Base-by-base conservation (phyloP, 2,113 vertebrate genomes). In the Salvelinus fontinalis region DNA sequence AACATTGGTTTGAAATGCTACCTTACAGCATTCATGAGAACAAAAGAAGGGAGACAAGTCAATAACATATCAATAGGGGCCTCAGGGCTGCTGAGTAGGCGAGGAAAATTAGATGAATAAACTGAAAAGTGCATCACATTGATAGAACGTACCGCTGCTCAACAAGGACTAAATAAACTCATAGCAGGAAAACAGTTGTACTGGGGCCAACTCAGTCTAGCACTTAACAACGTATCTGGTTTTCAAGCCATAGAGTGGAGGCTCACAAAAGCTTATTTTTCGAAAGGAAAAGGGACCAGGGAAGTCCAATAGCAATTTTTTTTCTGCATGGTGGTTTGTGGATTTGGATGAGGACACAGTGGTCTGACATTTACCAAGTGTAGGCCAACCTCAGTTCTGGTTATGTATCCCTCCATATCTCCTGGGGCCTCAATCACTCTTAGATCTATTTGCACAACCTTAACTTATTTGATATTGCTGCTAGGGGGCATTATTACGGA, bases 401-500 rank as follows among this genome's bases (percentile, higher is more conserved):
- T 39, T 79, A 79, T 81, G 60, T 48, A 81, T 79, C 74, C 60
- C 8, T 59, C 71, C 27, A 74, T 67, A 68, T 80, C 81, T 73
- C 81, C 57, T 26, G 49, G 81, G 80, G 62, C 77, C 82, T 84
- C 83, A 87, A 85, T 84, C 76, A 85, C 67, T 71, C 70, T 26
- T 73, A 75, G 66, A 79, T 80, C 29, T 62, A 81, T 83, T 83
- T 78, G 79, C 81, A 85, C 83, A 80, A 81, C 75, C 70, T 80
- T 79, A 77, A 79, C 73, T 74, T 87, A 74, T 81, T 81, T 87
- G 75, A 83, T 82, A 78, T 81, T 79, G 70, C 68, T 69, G 83
- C 81, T 73, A 24, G 70, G 67, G 82, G 81, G 84, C 72, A 82
- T 87, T 84, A 85, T 85, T 84, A 81, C 34, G 59, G 71, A 84